Conservation (phyloP, 2,888 invertebrate species). For the Pherbina coryleti region DNA sequence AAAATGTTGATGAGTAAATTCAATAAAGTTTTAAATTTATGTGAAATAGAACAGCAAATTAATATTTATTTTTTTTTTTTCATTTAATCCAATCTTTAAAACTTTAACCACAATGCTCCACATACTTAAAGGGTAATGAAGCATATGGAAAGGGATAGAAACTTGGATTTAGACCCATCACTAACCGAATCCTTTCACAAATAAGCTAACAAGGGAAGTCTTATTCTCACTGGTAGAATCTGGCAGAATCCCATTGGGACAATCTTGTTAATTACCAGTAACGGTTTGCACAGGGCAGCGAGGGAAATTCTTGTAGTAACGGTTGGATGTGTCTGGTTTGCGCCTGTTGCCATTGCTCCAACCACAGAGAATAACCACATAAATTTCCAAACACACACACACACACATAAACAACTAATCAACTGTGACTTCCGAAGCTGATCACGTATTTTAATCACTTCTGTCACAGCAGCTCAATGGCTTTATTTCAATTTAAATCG, state of each 20-base stretch:
- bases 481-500: conserved; percentile 15
- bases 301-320: conserved; percentile 27
- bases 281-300: conserved; percentile 44
- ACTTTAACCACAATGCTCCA: background rate
- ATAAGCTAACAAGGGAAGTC: too few relatives aligned
- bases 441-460: conserved; percentile 55
- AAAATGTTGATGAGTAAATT: too few relatives aligned
- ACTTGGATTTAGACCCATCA: too few relatives aligned
- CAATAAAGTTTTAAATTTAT: too few relatives aligned
- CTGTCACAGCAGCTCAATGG: conserved; percentile 7
- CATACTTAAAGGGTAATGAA: background rate
- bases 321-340: conserved; percentile 24
- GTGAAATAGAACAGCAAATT: too few relatives aligned
- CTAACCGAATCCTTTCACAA: too few relatives aligned
- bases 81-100: background rate
- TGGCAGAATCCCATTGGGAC: conserved; percentile 54
- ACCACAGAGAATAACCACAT: conserved; percentile 23
- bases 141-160: too few relatives aligned
- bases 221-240: background rate
- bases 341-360: conserved; percentile 23
- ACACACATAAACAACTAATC: background rate
- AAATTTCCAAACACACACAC: background rate
- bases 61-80: too few relatives aligned
- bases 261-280: conserved; percentile 60
- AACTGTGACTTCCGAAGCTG: conserved; percentile 42